Conservation (phyloP, 92 coral and sea anemone genomes). For the Diadumene lineata region DNA sequence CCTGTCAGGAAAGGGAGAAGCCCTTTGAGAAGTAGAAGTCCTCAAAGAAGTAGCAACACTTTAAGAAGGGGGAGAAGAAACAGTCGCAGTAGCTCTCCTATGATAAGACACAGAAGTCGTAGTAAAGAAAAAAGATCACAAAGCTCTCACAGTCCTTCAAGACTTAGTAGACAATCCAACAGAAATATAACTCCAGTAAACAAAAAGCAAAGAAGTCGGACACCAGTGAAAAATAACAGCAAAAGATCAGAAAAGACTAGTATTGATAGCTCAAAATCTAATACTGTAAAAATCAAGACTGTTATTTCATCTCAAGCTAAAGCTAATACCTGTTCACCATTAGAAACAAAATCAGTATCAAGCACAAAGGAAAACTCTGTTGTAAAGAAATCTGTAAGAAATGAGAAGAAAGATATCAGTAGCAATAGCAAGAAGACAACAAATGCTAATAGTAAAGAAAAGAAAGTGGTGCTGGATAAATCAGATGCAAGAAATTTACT, state of each 20-base stretch:
- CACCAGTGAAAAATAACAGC: neutral
- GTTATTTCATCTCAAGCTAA: neutral
- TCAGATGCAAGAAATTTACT: slow-evolving; percentile 36
- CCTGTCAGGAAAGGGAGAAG: neutral
- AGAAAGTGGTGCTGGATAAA: slow-evolving; percentile 10
- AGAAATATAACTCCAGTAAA: slow-evolving; percentile 28
- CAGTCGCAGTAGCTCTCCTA: neutral
- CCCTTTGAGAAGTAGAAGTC: slow-evolving; percentile 14
- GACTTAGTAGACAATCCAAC: neutral
- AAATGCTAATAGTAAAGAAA: slow-evolving; percentile 8
- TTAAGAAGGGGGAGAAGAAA: neutral
- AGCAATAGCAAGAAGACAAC: neutral
- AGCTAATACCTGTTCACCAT: neutral
- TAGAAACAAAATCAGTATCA: neutral
- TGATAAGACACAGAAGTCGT: neutral
- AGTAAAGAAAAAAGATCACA: slow-evolving; percentile 34
- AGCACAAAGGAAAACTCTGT: slow-evolving; percentile 11
- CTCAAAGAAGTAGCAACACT: slow-evolving; percentile 3
- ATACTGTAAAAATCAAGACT: slow-evolving; percentile 4
- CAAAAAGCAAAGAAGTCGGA: slow-evolving; percentile 30
- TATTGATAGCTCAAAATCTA: no score
- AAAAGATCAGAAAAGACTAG: no score
- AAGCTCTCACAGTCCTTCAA: slow-evolving; percentile 11
- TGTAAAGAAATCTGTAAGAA: neutral
- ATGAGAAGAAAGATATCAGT: neutral